Evolutionary conservation across 2,888 invertebrate genomes (phyloP), one percentile per base, ranked within the genome.

Genomic region (Neoaliturus tenellus): DNA sequence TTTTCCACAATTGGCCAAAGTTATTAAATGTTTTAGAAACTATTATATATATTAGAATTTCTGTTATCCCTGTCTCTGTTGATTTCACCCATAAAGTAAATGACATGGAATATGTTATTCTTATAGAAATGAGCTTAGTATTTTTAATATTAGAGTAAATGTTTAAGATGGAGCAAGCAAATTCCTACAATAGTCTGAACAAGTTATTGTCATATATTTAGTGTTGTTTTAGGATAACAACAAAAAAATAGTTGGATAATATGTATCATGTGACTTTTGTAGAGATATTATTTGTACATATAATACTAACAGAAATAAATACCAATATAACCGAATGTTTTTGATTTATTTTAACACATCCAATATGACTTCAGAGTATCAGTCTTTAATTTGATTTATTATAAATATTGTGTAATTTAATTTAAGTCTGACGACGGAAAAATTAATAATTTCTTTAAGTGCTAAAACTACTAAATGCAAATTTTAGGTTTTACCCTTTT

Each of bases 241-340:
- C 44, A 80, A 48, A 28, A 48, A 80, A 80, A 80, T 48, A 80
- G 80, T 81, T 28, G 58, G 58, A 81, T 41, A 67, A 55, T 55
- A 35, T 82, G 82, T 73, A 51, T 73, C 41, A 39, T 62, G 58
- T 80, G 80, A 80, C 69, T 84, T 84, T 84, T 85, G 85, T 86
- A 86, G 86, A 86, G 86, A 85, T 83, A 86, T 83, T 86, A 86
- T 87, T 86, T 87, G 87, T 87, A 87, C 84, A 87, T 87, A 86
- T 84, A 51, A 78, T 86, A 87, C 87, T 87, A 87, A 87, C 86
- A 85, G 82, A 55, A 82, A 73, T 82, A 82, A 85, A 83, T 85
- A 86, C 78, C 78, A 55, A 55, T 78, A 78, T 78, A 78, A 78
- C 78, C 78, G 12, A 71, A 41, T 33, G n/a, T 48, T 5, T 4